Evolutionary conservation across 2,113 vertebrate species (phyloP), one percentile per base, ranked within the genome.

Genomic region (Podocnemis expansa): DNA sequence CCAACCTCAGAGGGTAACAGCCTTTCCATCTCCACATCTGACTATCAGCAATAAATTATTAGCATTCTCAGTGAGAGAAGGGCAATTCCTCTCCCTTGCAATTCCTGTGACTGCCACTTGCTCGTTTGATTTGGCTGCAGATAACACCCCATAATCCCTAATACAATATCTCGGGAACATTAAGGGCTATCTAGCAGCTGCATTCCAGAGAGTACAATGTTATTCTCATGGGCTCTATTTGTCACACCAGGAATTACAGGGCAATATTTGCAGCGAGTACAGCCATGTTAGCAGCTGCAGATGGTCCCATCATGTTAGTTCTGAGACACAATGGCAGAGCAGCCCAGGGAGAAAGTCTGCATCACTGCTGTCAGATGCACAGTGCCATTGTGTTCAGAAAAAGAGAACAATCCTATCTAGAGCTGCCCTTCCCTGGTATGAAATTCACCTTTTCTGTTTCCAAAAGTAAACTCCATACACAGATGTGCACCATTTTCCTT

Each of bases 401-500:
- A 6, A 13, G n/a, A 6, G 0, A 0, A 75, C 4, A 87, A 19
- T 4, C 34, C 55, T 5, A 80, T 25, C 11, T 73, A 78, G 51
- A 14, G 34, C 63, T 73, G 45, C 45, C 5, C 51, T 85, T 82
- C 49, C 19, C 31, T 38, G 85, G 34, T 75, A 87, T 76, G 55
- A 91, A 25, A 63, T 75, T 16, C 25, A 34, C 0, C 0, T 5
- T 1, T 0, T 47, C 29, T 89, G 54, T 88, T 94, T 90, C 75
- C 47, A 75, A 31, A 86, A 38, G 21, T 54, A 25, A 85, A 1
- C 10, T 2, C 9, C 10, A 22, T 75, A 12, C 55, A 47, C 81
- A 12, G 34, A 21, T 19, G 4, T 80, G 60, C n/a, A 21, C 8
- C 3, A 1, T 75, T 87, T 87, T 38, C 16, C 29, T 82, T 38